Base-by-base conservation (phyloP, 1,140 invertebrate species). In the Tetraneura akinire region DNA sequence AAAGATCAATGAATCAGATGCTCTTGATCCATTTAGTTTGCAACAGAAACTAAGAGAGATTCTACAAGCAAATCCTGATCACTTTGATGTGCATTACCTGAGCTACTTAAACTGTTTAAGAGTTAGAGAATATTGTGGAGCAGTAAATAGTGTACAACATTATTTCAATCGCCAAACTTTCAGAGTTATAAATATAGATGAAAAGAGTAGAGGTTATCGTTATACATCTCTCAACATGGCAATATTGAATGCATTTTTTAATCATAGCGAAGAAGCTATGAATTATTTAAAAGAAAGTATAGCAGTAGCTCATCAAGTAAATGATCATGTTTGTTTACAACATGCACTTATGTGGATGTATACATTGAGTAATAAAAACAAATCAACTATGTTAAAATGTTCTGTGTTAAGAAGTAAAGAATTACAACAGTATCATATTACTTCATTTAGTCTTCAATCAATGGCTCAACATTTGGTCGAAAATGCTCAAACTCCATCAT, bases 221-320 rank as follows among this genome's bases (percentile, higher is more conserved):
- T 97, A 95, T 86, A 95, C 95, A 16, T 93, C 94, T 42, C 87
- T 97, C 1, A 97, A 97, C 86, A 87, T 97, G 80, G 94, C 94
- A 3, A 92, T 94, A 32, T 64, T 97, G 81, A 94, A 96, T 86
- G 92, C 92, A 47, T 70, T 53, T 81, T 80, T 83, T 76, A 81
- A 81, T 84, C 87, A 70, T 83, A 94, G 92, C 82, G 87, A 91
- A 80, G 91, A 95, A 84, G 93, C 94, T 0, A 86, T 93, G 83
- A 89, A 89, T 80, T 92, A 93, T 42, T 87, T 96, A 18, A 91
- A 91, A 83, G 95, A 96, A 88, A 92, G 94, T 14, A 91, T 96
- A 80, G 91, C 91, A 85, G 88, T 94, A 83, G 93, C 94, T n/a
- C 95, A 96, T 85, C 92, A 94, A 87, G 91, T 91, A 53, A 93